A percentile compares a stretch with the other conserved stretches of the same genome.
Evolutionary conservation across 2,113 vertebrate species (phyloP).

Genomic region (Thunnus thynnus): DNA sequence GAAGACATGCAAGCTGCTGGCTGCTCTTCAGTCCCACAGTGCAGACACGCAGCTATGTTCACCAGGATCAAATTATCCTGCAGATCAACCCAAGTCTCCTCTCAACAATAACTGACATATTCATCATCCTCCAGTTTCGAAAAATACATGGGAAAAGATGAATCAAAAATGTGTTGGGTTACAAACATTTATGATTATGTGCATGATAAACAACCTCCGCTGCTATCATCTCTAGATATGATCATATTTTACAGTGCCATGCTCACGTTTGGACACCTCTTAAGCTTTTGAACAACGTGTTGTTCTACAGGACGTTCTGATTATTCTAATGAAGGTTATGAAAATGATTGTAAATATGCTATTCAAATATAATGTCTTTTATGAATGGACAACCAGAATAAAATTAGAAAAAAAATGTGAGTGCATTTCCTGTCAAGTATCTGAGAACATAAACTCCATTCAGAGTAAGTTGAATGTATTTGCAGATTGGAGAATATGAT

Average conservation of each 20-base stretch:
- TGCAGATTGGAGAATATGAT: neutral
- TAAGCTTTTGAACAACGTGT: too few relatives aligned
- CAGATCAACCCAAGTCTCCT: slow-evolving; percentile 22
- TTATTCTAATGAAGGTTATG: neutral
- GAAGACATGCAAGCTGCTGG: slow-evolving; percentile 52
- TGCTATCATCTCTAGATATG: neutral
- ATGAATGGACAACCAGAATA: neutral
- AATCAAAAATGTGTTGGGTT: slow-evolving; percentile 10
- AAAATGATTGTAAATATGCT: neutral
- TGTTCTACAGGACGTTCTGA: neutral
- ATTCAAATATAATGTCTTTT: neutral
- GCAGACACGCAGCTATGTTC: slow-evolving; percentile 29
- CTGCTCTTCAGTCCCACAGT: slow-evolving; percentile 50
- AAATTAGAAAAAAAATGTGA: neutral
- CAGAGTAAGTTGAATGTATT: too few relatives aligned
- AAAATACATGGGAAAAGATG: neutral
- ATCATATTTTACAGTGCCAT: neutral
- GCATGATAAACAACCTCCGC: neutral
- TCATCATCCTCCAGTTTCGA: neutral
- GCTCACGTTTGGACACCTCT: slow-evolving; percentile 8
- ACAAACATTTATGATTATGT: slow-evolving; percentile 23
- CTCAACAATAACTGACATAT: slow-evolving; percentile 10
- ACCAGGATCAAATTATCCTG: slow-evolving; percentile 23
- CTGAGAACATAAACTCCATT: neutral
- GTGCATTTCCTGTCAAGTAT: neutral